phyloP scores from a whole-genome alignment of 2,113 vertebrate species.

The Lepisosteus osseus region DNA sequence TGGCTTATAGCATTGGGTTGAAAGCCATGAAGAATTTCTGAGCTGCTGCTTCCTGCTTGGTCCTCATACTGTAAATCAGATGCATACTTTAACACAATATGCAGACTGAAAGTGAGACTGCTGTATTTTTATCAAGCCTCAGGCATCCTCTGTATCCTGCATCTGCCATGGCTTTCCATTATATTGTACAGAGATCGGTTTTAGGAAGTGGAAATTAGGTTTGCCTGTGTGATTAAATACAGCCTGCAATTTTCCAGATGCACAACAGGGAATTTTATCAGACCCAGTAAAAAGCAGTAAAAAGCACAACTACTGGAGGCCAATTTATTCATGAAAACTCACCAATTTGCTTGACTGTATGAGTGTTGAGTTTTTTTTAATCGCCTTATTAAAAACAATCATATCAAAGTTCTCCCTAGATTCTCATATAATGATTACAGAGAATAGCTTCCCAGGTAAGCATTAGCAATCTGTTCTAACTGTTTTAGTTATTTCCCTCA shows the following conservation, averaged over 20 bases:
- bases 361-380: too few relatives aligned
- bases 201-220: neutral
- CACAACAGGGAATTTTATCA: too few relatives aligned
- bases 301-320: too few relatives aligned
- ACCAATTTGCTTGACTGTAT: too few relatives aligned
- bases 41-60: neutral
- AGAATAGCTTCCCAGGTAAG: too few relatives aligned
- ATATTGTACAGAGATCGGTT: neutral
- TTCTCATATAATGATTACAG: too few relatives aligned
- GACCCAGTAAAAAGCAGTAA: too few relatives aligned
- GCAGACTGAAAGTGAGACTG: neutral
- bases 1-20: neutral
- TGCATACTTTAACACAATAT: neutral
- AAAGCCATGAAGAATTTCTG: conserved; percentile 1
- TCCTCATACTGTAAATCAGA: neutral
- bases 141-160: neutral
- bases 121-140: neutral
- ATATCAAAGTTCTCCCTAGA: too few relatives aligned
- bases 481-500: too few relatives aligned
- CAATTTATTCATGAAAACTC: too few relatives aligned
- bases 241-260: neutral
- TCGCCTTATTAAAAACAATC: too few relatives aligned
- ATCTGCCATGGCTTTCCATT: neutral
- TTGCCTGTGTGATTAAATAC: neutral
- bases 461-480: too few relatives aligned